A percentile compares a stretch with the other conserved stretches of the same genome.
These are phyloP conservation scores for Mycteria americana DNA, from an alignment of 2,797 vertebrate genomes.

Conservation along the genomic window DNA sequence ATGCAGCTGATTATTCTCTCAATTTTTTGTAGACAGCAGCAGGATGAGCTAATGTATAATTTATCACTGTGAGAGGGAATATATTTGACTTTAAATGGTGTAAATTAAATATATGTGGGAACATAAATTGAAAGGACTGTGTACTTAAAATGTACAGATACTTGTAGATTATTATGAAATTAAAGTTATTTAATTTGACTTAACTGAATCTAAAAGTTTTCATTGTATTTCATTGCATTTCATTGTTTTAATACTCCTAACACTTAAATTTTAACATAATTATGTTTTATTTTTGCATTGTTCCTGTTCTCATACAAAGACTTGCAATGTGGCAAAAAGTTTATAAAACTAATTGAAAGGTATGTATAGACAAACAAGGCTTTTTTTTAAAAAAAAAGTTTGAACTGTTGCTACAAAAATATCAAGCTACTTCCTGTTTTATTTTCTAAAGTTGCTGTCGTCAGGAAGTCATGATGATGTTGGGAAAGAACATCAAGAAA, in stretches of 20 bases:
- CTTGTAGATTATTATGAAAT: not conserved
- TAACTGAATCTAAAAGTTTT: not conserved
- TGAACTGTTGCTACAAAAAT: not conserved
- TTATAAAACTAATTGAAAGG: not conserved
- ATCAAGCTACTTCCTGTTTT: not conserved
- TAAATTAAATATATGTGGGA: not conserved
- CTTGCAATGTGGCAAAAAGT: not conserved
- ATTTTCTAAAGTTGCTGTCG: not conserved
- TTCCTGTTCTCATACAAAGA: too few relatives aligned
- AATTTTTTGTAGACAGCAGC: not conserved
- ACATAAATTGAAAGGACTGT: not conserved
- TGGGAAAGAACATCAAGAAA: not conserved
- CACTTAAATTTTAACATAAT: not conserved
- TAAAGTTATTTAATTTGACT: not conserved
- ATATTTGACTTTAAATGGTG: not conserved
- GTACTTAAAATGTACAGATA: not conserved
- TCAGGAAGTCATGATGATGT: not conserved
- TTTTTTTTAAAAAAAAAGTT: not conserved
- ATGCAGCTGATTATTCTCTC: not conserved
- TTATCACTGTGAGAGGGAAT: not conserved
- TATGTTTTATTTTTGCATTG: not conserved
- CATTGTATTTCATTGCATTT: not conserved
- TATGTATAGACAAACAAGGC: not conserved
- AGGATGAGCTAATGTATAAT: not conserved
- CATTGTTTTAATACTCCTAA: not conserved